Evolutionary conservation across 2,797 vertebrate genomes (phyloP).

Genomic region (Mormyrops attenuatus): DNA sequence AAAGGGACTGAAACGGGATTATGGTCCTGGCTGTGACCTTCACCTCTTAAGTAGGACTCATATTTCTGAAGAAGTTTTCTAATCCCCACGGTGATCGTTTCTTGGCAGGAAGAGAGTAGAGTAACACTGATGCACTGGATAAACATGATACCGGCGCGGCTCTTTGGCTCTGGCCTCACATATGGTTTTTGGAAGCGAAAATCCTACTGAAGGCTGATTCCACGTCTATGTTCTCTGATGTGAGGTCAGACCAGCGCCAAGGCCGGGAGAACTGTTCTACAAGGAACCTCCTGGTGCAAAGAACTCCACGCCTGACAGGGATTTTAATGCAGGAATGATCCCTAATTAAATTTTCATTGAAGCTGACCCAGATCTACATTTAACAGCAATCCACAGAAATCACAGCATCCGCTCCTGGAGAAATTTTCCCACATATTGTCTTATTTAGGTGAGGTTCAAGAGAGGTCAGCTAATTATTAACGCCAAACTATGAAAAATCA

Average conservation of each 20-base stretch:
- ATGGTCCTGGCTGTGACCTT: conserved; percentile 17
- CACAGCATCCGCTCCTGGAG: background rate
- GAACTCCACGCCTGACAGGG: background rate
- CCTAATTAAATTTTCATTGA: conserved; percentile 28
- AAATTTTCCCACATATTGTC: background rate
- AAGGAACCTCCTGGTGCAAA: background rate
- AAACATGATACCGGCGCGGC: background rate
- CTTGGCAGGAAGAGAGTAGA: background rate
- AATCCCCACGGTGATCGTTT: background rate
- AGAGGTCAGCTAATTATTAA: conserved; percentile 20
- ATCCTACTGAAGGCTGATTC: background rate
- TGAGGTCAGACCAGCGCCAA: background rate
- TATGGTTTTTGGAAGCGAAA: background rate
- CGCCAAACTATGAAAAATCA: background rate
- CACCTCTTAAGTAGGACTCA: conserved; percentile 15
- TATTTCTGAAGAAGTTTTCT: conserved; percentile 8
- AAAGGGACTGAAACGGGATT: background rate
- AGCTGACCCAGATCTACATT: conserved; percentile 29
- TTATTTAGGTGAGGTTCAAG: conserved; percentile 10
- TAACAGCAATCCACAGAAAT: background rate
- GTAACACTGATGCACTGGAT: background rate
- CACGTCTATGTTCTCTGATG: background rate
- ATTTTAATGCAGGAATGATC: conserved; percentile 19
- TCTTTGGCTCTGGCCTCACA: background rate
- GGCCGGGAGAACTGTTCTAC: background rate